These are phyloP conservation scores for Troglohyphantes excavatus DNA, from an alignment of 2,888 invertebrate species.

Conservation along the genomic window DNA sequence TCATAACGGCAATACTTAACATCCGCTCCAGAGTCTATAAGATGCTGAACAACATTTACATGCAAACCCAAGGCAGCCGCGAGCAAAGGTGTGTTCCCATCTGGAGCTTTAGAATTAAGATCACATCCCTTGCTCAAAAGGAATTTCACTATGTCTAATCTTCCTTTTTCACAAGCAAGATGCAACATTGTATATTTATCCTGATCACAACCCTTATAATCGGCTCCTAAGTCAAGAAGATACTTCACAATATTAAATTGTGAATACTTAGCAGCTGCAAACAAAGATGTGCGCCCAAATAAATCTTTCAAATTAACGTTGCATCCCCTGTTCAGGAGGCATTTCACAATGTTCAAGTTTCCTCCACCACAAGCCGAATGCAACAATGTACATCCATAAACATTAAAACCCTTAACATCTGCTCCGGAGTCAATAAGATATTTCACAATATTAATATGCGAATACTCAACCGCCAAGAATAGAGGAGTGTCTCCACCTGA, in stretches of 20 bases:
- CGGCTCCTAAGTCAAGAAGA: no score
- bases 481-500: constrained; percentile 93
- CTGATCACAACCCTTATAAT: no score
- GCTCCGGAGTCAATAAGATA: neutral
- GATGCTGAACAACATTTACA: no score
- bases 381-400: neutral
- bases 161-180: neutral
- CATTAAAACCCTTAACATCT: neutral
- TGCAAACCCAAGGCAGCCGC: no score
- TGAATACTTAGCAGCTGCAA: no score
- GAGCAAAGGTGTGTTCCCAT: neutral
- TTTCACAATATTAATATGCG: neutral
- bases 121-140: no score
- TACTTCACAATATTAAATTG: no score
- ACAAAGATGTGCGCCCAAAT: no score
- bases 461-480: constrained; percentile 88
- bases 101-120: neutral
- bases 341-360: neutral
- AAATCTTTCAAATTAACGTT: no score
- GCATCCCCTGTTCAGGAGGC: neutral
- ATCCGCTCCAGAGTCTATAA: no score
- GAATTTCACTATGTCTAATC: no score
- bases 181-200: no score
- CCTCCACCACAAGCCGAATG: neutral
- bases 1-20: neutral